Evolutionary conservation across 2,888 invertebrate species (phyloP).

Genomic region (Monopis laevigella): DNA sequence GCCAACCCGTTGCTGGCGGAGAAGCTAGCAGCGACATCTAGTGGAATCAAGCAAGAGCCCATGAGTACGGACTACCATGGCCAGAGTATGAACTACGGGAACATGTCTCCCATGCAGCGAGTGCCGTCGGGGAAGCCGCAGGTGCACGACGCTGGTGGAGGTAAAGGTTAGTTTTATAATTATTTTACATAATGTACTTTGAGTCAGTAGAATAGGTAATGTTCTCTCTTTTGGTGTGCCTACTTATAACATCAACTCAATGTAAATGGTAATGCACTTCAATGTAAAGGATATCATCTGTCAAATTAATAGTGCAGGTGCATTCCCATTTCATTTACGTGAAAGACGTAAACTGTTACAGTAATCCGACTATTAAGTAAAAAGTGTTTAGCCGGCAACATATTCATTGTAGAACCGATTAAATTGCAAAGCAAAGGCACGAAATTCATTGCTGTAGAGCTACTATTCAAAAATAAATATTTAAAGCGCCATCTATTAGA

Average conservation of each 20-base stretch:
- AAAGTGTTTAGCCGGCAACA: no score
- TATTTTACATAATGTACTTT: background rate
- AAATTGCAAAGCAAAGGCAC: no score
- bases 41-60: constrained; percentile 66
- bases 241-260: no score
- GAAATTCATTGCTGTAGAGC: background rate
- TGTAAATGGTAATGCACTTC: no score
- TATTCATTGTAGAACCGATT: no score
- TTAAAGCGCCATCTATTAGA: background rate
- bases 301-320: no score
- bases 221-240: no score
- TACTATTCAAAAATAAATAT: background rate
- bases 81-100: constrained; percentile 58
- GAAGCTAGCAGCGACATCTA: constrained; percentile 80
- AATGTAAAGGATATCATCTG: no score
- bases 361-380: no score
- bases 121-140: constrained; percentile 62
- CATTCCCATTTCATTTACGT: no score
- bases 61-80: constrained; percentile 59
- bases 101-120: constrained; percentile 59
- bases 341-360: no score
- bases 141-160: constrained; percentile 62
- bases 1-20: constrained; percentile 89
- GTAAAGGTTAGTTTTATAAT: constrained; percentile 56
- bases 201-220: no score